Conservation (phyloP, 2,113 vertebrate genomes). For the Eolophus roseicapilla region DNA sequence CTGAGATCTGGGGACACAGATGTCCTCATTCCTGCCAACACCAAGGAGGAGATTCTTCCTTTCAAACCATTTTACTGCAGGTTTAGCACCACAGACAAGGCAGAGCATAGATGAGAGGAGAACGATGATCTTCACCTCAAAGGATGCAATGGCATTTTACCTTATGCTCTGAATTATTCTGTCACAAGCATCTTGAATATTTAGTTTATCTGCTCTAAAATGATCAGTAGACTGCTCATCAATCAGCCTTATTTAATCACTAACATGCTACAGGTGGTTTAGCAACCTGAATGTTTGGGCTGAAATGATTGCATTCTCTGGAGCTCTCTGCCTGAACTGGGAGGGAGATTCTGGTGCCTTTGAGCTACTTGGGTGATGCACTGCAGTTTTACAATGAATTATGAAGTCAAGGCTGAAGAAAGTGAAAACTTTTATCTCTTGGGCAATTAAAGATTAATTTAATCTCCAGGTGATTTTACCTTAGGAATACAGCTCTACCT, state of each 20-base stretch:
- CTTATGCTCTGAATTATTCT: background rate
- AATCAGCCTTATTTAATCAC: constrained; percentile 5
- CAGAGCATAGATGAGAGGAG: background rate
- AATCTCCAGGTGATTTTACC: background rate
- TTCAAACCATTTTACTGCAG: background rate
- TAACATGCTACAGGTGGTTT: background rate
- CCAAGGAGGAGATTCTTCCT: background rate
- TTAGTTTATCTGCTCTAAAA: constrained; percentile 25
- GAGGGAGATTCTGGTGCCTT: background rate
- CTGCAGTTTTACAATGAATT: background rate
- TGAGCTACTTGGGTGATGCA: background rate
- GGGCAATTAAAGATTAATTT: background rate
- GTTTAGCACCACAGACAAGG: background rate
- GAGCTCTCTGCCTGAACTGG: background rate
- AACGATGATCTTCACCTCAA: background rate
- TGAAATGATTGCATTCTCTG: background rate
- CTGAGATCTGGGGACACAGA: background rate
- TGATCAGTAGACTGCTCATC: background rate
- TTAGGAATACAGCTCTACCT: background rate
- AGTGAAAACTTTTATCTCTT: background rate
- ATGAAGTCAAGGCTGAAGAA: background rate
- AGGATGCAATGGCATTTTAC: background rate
- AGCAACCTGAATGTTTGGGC: background rate
- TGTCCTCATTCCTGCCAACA: background rate
- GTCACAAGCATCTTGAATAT: background rate